Base-by-base conservation (phyloP, 1,140 invertebrate genomes). In the Drosophila paulistorum region DNA sequence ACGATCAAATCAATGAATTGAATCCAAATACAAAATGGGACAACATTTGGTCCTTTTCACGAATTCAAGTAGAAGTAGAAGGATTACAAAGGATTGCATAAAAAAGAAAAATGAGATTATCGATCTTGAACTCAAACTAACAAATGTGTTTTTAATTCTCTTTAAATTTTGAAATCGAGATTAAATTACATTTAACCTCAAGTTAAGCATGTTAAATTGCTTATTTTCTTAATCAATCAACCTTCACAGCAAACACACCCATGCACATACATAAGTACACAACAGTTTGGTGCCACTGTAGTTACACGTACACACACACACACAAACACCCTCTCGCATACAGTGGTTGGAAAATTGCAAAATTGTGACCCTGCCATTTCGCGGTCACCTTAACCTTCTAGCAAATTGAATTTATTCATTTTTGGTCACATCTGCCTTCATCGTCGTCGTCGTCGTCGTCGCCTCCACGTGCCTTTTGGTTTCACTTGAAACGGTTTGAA, bases 401-500 rank as follows among this genome's bases (percentile, higher is more conserved):
- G 26, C 30, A 35, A 58, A 58, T 58, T 35, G 23, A 35, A 35
- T 58, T 57, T 58, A 17, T 58, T 30, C 33, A 17, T 33, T 58
- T 58, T 33, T 58, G 55, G 55, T 35, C 55, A 58, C 33, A 58
- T 58, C 45, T 51, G 45, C 45, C 13, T 3, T 7, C 7, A 13
- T 7, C 45, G 17, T 13, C n/a, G 42, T 13, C 37, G 42, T n/a
- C 41, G 35, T n/a, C 13, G 11, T 1, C 6, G 30, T 14, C 45
- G 45, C 45, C 45, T 51, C 30, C 66, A 55, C 75, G 55, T 68
- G 41, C 39, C 37, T 33, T 75, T 82, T 65, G 48, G 64, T 65
- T 71, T 68, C 33, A 64, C 41, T 64, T 20, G 63, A 33, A 79
- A 68, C 65, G 51, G 57, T 68, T 30, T 0, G 6, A 77, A 83